Percentiles rank a stretch among this genome's conserved stretches.
phyloP scores from a whole-genome alignment of 2,888 invertebrate genomes.

The Lamellibrachia satsuma region DNA sequence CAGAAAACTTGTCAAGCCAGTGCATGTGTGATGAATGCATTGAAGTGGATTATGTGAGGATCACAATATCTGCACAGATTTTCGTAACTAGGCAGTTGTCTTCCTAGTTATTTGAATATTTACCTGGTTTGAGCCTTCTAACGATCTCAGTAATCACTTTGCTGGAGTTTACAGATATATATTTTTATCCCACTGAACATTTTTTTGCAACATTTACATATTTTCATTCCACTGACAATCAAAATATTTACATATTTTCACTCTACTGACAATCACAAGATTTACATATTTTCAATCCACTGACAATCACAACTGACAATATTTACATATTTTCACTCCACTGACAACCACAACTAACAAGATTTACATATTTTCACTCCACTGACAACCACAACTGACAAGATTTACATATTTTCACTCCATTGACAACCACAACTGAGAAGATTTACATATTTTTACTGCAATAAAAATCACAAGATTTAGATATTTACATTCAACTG shows the following conservation, averaged over 20 bases:
- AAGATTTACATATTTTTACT: background rate
- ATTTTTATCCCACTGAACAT: too few relatives aligned
- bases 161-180: background rate
- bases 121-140: background rate
- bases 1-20: background rate
- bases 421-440: background rate
- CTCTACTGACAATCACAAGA: too few relatives aligned
- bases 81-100: background rate
- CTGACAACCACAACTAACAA: too few relatives aligned
- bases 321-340: background rate
- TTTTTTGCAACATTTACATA: background rate
- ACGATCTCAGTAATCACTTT: background rate
- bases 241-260: background rate
- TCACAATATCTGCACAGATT: background rate
- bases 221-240: background rate
- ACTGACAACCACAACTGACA: too few relatives aligned
- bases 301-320: too few relatives aligned
- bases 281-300: background rate
- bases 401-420: background rate
- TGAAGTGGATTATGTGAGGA: background rate
- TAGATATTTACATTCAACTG: background rate
- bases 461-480: too few relatives aligned
- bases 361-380: background rate
- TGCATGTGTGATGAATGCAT: conserved; percentile 3
- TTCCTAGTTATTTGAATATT: background rate